Conservation (phyloP, 1,140 invertebrate species). For the Tyrophagus putrescentiae region DNA sequence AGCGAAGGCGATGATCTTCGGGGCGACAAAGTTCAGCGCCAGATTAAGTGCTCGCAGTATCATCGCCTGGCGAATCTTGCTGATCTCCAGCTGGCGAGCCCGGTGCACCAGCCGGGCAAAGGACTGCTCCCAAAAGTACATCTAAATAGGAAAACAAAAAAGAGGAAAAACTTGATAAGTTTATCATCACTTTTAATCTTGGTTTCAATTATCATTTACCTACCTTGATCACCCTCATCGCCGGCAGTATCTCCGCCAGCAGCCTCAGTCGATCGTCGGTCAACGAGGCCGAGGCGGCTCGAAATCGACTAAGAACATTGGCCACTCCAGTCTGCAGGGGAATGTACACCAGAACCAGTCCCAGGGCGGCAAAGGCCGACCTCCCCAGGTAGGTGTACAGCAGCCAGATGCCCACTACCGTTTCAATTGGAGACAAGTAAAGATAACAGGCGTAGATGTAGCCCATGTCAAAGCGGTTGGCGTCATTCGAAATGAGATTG, state of each 20-base stretch:
- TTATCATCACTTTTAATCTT: too few relatives aligned
- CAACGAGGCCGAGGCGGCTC: slow-evolving; percentile 48
- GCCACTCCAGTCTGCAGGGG: slow-evolving; percentile 6
- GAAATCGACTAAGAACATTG: slow-evolving; percentile 23
- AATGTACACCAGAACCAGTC: background rate
- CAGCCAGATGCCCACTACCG: slow-evolving; percentile 33
- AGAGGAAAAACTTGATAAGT: too few relatives aligned
- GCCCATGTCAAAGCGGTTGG: background rate
- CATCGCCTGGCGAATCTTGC: background rate
- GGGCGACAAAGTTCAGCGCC: slow-evolving; percentile 34
- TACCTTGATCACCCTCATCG: slow-evolving; percentile 63
- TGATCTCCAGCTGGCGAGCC: background rate
- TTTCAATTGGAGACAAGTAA: slow-evolving; percentile 45
- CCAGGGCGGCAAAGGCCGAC: background rate
- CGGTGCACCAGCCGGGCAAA: background rate
- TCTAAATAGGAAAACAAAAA: too few relatives aligned
- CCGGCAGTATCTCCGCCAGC: slow-evolving; percentile 77
- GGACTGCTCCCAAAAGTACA: slow-evolving; percentile 4
- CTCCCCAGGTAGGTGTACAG: background rate
- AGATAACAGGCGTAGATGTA: background rate
- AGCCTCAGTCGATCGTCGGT: slow-evolving; percentile 68
- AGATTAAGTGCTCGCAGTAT: slow-evolving; percentile 51
- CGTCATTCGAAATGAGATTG: background rate
- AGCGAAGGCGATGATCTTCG: slow-evolving; percentile 53
- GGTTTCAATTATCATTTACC: too few relatives aligned